Base-by-base conservation (phyloP, 2,113 vertebrate genomes). In the Cavia aperea region DNA sequence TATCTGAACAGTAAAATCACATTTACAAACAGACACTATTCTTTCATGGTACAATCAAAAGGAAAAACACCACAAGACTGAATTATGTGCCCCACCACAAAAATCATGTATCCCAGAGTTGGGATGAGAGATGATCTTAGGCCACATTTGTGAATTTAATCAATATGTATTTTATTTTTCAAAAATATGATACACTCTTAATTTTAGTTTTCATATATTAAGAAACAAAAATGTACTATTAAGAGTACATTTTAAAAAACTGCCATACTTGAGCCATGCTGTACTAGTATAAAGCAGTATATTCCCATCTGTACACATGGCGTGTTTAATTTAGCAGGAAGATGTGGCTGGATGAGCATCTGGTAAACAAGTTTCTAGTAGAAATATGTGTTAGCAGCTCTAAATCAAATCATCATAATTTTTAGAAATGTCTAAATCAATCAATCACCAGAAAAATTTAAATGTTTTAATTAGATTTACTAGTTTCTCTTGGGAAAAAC, bases 1-100 rank as follows among this genome's bases (percentile, higher is more conserved):
- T 97, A 99, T 99, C 99, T 99, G 97, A 88, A 81, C 81, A 96
- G 33, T 46, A 96, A 89, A 97, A 97, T 63, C 49, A 87, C 6
- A n/a, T 66, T 93, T 31, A 7, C 81, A 21, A 49, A 96, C 60
- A 97, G 86, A 85, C 7, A 18, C 46, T 72, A 70, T 68, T 39
- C 18, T 39, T 81, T 39, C 66, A 81, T 15, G 0, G 23, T 3
- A 31, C 77, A 1, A 46, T 63, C 10, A 63, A 39, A 23, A 89
- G 65, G 43, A 93, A 81, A 89, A 77, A 73, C 49, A 79, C 33
- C 15, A 26, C 79, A 56, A 84, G 70, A 11, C 0, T n/a, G 12
- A 89, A 82, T 63, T 88, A 46, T 12, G 18, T 54, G 36, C 49
- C 26, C 46, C 12, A 65, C 39, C 56, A 87, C 51, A 83, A 70